Base-by-base conservation (phyloP, 1,140 invertebrate species). In the Drosophila lowei region DNA sequence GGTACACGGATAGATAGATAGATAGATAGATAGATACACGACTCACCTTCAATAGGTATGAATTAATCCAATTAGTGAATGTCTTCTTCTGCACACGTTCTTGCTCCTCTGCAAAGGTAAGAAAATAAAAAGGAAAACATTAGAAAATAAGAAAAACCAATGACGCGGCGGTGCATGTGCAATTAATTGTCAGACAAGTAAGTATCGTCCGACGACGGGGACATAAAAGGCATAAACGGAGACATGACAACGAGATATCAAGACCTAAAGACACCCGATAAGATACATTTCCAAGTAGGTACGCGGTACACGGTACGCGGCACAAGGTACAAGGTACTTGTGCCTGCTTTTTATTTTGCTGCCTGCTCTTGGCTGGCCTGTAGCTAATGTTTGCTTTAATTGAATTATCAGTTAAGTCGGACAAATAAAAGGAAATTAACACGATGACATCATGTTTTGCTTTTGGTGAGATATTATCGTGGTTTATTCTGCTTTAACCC, bases 41-140 rank as follows among this genome's bases (percentile, higher is more conserved):
- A 90, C 92, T 95, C 93, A 99, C 98, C 95, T 98, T 97, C 78
- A 95, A 95, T 83, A 99, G 93, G 93, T 98, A 98, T 91, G 97
- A 98, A 93, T 99, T 99, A 92, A 99, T 99, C 98, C 98, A 99
- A 93, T 99, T 99, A 79, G 98, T 97, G 92, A 99, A 99, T 59
- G 98, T 99, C 91, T 99, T 99, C 94, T 99, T 99, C 92, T 99
- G 98, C 54, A 99, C 98, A 92, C 97, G 94, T 94, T 99, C 98
- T 93, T 99, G 98, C 93, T 99, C 98, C 95, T 99, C 98, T 99
- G 95, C 57, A 96, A 96, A 85, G 92, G 93, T 91, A 91, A 91
- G 78, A 91, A 79, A 76, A 66, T 66, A 54, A 77, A 60, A 65
- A 52, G 28, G 48, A 74, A 74, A 73, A 53, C 44, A 62, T 81